phyloP scores from a whole-genome alignment of 2,888 invertebrate species.

The Apoderus coryli region DNA sequence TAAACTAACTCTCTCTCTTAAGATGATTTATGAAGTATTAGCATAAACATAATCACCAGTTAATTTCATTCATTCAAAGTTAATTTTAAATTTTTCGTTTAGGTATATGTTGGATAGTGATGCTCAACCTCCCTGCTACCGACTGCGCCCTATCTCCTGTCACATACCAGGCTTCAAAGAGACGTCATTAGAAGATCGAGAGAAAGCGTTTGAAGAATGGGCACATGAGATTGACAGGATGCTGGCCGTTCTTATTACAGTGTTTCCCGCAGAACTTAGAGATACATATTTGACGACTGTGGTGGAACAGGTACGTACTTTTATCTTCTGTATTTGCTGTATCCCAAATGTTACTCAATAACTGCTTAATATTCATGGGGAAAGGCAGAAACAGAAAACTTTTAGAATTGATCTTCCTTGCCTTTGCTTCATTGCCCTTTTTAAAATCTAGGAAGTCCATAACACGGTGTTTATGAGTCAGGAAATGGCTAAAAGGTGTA shows the following conservation, averaged over 20 bases:
- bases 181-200: conserved; percentile 33
- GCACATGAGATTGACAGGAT: conserved; percentile 45
- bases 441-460: conserved; percentile 65
- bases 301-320: conserved; percentile 57
- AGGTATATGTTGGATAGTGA: conserved; percentile 59
- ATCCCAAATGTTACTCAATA: too few relatives aligned
- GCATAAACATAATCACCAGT: neutral
- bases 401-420: too few relatives aligned
- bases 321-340: too few relatives aligned
- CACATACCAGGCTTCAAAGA: conserved; percentile 39
- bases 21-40: conserved; percentile 1
- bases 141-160: conserved; percentile 45
- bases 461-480: conserved; percentile 68
- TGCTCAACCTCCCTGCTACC: conserved; percentile 62
- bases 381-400: too few relatives aligned
- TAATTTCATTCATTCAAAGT: neutral
- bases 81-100: conserved; percentile 12
- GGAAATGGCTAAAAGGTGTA: conserved; percentile 62
- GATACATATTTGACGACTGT: conserved; percentile 71
- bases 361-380: too few relatives aligned
- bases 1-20: too few relatives aligned
- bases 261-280: conserved; percentile 59
- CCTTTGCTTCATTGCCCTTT: too few relatives aligned
- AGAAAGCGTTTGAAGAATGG: conserved; percentile 38
- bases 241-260: conserved; percentile 51